Evolutionary conservation across 2,888 invertebrate genomes (phyloP).

Genomic region (Drosophila ezoana): DNA sequence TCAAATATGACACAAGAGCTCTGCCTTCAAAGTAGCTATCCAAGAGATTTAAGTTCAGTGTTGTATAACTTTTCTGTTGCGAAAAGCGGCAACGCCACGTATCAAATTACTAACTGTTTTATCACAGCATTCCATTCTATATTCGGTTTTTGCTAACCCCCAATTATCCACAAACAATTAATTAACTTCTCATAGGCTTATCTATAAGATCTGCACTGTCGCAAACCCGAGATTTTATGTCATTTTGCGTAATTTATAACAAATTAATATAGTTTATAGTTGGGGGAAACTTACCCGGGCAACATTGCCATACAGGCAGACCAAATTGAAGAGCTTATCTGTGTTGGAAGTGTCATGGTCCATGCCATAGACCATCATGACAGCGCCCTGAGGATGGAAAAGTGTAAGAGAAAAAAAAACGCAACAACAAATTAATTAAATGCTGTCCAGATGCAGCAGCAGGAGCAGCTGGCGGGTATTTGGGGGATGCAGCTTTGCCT

Average conservation of each 20-base stretch:
- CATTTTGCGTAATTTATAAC: slow-evolving; percentile 19
- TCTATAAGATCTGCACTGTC: slow-evolving; percentile 14
- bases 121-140: background rate
- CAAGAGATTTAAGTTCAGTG: slow-evolving; percentile 16
- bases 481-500: slow-evolving; percentile 18
- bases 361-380: slow-evolving; percentile 99
- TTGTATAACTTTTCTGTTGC: background rate
- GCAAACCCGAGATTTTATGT: slow-evolving; percentile 5
- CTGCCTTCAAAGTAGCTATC: slow-evolving; percentile 14
- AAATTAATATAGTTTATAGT: slow-evolving; percentile 41
- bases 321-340: slow-evolving; percentile 98
- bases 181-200: slow-evolving; percentile 28
- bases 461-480: slow-evolving; percentile 23
- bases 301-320: slow-evolving; percentile 99
- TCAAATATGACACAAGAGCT: slow-evolving; percentile 11
- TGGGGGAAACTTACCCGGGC: slow-evolving; percentile 90
- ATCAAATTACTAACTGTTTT: background rate
- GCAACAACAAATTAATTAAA: slow-evolving; percentile 63
- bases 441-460: slow-evolving; percentile 39
- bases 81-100: slow-evolving; percentile 1
- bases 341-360: slow-evolving; percentile 97
- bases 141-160: no score
- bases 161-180: slow-evolving; percentile 3
- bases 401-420: slow-evolving; percentile 3
- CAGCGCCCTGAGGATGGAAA: slow-evolving; percentile 89